These are phyloP conservation scores for Ariopsis seemanni DNA, from an alignment of 2,113 vertebrate genomes.

Conservation along the genomic window DNA sequence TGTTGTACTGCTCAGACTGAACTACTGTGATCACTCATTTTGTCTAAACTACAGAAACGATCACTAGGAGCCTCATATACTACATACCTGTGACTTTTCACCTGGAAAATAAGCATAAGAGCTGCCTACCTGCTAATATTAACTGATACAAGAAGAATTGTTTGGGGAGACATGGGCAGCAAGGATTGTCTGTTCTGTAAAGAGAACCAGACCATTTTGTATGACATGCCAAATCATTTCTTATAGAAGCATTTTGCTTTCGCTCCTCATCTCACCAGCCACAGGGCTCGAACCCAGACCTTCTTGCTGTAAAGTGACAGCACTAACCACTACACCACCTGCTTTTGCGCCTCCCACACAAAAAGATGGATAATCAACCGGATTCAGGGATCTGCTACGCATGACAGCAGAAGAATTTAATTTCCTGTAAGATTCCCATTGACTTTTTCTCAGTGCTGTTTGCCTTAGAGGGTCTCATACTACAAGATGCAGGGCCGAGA, in stretches of 20 bases:
- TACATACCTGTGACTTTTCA: not conserved
- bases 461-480: not conserved
- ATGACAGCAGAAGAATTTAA: not conserved
- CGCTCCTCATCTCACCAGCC: no score
- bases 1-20: not conserved
- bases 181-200: not conserved
- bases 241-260: not conserved
- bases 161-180: not conserved
- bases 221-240: not conserved
- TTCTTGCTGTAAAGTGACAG: no score
- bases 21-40: not conserved
- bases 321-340: no score
- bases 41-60: not conserved
- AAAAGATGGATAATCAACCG: not conserved
- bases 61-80: not conserved
- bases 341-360: not conserved
- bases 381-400: not conserved
- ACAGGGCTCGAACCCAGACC: no score
- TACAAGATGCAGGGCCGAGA: no score
- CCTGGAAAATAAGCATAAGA: not conserved
- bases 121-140: not conserved
- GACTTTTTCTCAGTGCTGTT: not conserved
- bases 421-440: not conserved
- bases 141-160: not conserved
- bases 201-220: not conserved